A percentile compares a stretch with the other conserved stretches of the same genome.
These are phyloP conservation scores for Leptodactylus fuscus DNA, from an alignment of 2,113 vertebrate genomes.

Conservation along the genomic window DNA sequence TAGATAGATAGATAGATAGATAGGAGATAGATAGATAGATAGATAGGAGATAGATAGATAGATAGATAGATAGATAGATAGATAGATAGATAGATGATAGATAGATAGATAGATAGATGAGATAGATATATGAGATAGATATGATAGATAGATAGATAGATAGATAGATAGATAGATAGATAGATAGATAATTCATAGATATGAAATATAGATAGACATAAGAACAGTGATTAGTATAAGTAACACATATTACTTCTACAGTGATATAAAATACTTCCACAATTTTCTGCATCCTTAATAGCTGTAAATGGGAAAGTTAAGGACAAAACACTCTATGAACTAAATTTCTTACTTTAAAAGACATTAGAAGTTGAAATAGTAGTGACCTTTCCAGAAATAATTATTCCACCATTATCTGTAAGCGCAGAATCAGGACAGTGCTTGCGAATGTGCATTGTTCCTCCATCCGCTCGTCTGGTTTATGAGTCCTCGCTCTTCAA, in stretches of 20 bases:
- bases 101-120: background rate
- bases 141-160: no score
- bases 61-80: background rate
- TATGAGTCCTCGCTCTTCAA: background rate
- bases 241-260: no score
- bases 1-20: no score
- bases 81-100: background rate
- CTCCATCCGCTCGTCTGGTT: background rate
- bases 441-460: conserved; percentile 22
- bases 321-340: conserved; percentile 20
- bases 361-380: conserved; percentile 31
- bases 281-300: conserved; percentile 6
- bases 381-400: conserved; percentile 38
- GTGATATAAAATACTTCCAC: background rate
- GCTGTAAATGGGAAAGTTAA: background rate
- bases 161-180: no score
- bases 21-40: no score
- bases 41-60: no score
- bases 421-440: background rate
- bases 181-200: no score
- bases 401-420: conserved; percentile 36
- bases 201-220: no score
- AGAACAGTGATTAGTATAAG: no score
- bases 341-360: conserved; percentile 38
- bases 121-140: no score